Base-by-base conservation (phyloP, 2,797 vertebrate genomes). In the Podargus strigoides region DNA sequence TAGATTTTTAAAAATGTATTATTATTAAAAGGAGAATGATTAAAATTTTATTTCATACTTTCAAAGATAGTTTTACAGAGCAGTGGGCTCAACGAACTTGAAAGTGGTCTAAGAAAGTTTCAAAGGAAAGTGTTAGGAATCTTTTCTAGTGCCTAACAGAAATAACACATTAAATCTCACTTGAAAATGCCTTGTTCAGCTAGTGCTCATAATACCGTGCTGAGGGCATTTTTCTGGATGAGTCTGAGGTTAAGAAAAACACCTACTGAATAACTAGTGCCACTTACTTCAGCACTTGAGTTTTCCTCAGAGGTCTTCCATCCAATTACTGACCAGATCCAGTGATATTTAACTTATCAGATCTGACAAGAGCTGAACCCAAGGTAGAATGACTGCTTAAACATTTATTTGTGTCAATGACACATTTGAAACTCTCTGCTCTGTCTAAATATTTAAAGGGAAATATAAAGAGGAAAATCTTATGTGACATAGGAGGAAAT, bases 361-460 rank as follows among this genome's bases (percentile, higher is more conserved):
- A 92, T 90, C 81, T 97, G 96, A 97, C 96, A 97, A 91, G 96
- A 96, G 94, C 95, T 85, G 92, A 95, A 95, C 94, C 86, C 89
- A 86, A 94, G 96, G 94, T 97, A 96, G 96, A 95, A 75, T 62
- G 89, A 90, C 92, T 96, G 94, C 94, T 96, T 97, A 97, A 97
- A 97, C 94, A 97, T 97, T 97, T 97, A 96, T 96, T 97, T 97
- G 95, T 95, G 93, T 96, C 96, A 97, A 88, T 94, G 96, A 89
- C 96, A 97, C 24, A 16, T 95, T 97, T 95, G 96, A 93, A 97
- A 96, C 85, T 85, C 60, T 81, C 94, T 85, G 78, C 81, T 94
- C 94, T 94, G 93, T 95, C 96, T 96, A 96, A 97, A 97, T 96
- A 97, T 96, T 96, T 95, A 93, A 96, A 95, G 78, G 84, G 90